phyloP scores from a whole-genome alignment of 2,888 invertebrate species.

The Frankliniella fusca region DNA sequence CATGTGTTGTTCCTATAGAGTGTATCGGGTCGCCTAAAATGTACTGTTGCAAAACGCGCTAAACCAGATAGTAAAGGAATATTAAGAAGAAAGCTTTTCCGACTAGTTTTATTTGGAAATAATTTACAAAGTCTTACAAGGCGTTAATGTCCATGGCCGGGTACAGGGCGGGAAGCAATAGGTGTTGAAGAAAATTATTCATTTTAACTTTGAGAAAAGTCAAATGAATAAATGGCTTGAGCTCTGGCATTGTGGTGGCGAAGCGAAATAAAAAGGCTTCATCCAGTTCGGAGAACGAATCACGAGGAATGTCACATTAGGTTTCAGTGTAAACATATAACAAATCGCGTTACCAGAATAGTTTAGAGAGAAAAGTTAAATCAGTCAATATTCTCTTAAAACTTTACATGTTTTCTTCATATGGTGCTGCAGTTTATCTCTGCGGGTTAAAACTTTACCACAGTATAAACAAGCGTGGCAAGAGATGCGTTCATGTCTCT shows the following conservation, averaged over 20 bases:
- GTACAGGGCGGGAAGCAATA: too few species aligned
- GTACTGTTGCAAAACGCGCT: neutral
- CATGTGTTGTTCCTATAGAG: neutral
- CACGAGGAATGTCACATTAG: too few species aligned
- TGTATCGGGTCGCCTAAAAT: neutral
- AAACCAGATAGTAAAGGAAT: conserved; percentile 13
- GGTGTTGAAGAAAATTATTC: too few species aligned
- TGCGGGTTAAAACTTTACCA: conserved; percentile 32
- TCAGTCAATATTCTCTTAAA: neutral
- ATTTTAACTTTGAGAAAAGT: conserved; percentile 30
- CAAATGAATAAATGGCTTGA: conserved; percentile 32
- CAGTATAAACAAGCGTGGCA: conserved; percentile 28
- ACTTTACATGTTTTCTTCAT: neutral
- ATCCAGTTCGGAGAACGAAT: too few species aligned
- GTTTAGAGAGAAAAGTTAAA: too few species aligned
- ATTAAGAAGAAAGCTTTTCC: neutral
- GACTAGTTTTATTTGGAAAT: neutral
- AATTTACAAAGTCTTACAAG: too few species aligned
- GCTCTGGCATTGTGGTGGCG: too few species aligned
- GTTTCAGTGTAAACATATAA: too few species aligned
- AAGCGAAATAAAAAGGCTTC: too few species aligned
- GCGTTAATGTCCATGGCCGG: too few species aligned
- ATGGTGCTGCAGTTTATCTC: conserved; percentile 33
- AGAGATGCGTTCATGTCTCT: neutral
- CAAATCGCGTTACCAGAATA: too few species aligned